phyloP scores from a whole-genome alignment of 2,888 invertebrate species.

The Andrena bicolor region DNA sequence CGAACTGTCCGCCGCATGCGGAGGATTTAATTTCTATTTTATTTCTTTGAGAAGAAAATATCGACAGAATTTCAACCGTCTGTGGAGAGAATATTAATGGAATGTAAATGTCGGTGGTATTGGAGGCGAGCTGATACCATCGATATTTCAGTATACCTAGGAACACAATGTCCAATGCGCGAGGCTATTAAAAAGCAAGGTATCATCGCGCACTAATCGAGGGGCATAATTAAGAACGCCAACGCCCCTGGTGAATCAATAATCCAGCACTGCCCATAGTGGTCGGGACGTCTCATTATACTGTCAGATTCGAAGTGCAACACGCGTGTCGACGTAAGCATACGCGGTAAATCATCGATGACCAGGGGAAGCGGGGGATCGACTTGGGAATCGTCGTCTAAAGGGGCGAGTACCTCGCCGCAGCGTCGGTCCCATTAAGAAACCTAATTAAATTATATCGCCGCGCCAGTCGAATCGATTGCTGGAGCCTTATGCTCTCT shows the following conservation, averaged over 20 bases:
- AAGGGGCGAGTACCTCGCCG: neutral
- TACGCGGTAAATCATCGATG: neutral
- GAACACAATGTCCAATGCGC: too few relatives aligned
- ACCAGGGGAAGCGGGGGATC: neutral
- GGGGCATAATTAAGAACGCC: slow-evolving; percentile 47
- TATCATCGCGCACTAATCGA: neutral
- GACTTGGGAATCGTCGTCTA: neutral
- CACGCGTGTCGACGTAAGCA: slow-evolving; percentile 27
- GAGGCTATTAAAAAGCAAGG: too few relatives aligned
- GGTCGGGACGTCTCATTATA: slow-evolving; percentile 46
- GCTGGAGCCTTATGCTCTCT: neutral
- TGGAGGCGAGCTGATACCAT: too few relatives aligned
- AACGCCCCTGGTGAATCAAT: slow-evolving; percentile 51
- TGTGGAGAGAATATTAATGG: too few relatives aligned
- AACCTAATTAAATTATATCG: slow-evolving; percentile 16
- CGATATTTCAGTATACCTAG: too few relatives aligned
- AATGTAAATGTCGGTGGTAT: too few relatives aligned
- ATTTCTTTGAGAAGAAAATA: too few relatives aligned
- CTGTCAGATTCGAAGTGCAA: slow-evolving; percentile 42
- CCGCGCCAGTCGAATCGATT: neutral
- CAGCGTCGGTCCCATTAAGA: neutral
- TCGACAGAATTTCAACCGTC: too few relatives aligned
- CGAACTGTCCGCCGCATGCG: too few relatives aligned
- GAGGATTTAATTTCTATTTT: too few relatives aligned
- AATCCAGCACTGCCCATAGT: slow-evolving; percentile 52